Conservation (phyloP, 1,140 invertebrate species). For the Rhopalosiphum maidis region DNA sequence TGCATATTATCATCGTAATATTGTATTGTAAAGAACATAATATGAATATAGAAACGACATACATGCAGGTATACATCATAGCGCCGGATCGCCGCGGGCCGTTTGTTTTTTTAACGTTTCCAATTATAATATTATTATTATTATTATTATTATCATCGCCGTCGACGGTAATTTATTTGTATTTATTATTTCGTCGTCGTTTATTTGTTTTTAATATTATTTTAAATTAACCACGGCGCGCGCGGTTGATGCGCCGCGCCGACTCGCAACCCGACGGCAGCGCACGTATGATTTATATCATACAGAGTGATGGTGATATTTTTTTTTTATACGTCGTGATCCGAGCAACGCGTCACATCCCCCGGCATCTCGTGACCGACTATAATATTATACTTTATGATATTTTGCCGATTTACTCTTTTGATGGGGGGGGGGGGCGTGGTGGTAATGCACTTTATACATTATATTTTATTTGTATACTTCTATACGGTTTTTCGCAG, state of each 20-base stretch:
- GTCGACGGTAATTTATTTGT: slow-evolving; percentile 30
- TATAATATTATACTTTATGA: not conserved
- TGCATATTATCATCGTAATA: not conserved
- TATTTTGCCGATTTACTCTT: not conserved
- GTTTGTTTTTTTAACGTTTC: slow-evolving; percentile 32
- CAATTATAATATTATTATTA: slow-evolving; percentile 35
- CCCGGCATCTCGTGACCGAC: not conserved
- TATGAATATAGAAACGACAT: not conserved
- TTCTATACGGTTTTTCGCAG: not conserved
- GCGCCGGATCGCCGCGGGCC: not conserved
- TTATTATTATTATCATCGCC: slow-evolving; percentile 12
- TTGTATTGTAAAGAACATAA: slow-evolving; percentile 9
- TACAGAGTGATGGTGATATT: not conserved
- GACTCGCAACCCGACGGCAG: not conserved
- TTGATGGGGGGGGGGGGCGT: too few species aligned
- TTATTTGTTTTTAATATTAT: slow-evolving; percentile 47
- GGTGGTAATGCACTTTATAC: not conserved
- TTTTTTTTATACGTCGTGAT: not conserved
- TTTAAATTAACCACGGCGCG: slow-evolving; percentile 19
- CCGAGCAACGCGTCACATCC: not conserved
- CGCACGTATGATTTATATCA: not conserved
- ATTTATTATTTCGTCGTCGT: slow-evolving; percentile 30
- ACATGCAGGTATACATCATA: not conserved
- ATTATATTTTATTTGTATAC: too few species aligned
- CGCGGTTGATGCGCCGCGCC: not conserved